Percentiles rank a stretch among this genome's conserved stretches.
These are phyloP conservation scores for Dexiosoma caninum DNA, from an alignment of 2,888 invertebrate species.

Conservation along the genomic window DNA sequence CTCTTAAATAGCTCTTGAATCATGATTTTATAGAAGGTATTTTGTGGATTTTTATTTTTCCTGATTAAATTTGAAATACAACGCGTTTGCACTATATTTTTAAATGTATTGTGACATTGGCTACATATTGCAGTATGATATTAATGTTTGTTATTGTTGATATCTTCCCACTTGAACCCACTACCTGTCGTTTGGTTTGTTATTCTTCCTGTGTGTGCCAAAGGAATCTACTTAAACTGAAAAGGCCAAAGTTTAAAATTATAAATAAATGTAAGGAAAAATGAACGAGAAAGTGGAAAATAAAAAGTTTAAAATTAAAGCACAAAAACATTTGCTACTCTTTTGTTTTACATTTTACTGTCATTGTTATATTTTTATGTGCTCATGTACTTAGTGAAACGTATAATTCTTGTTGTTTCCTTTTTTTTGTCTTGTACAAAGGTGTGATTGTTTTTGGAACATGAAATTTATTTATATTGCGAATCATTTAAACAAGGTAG, in stretches of 20 bases:
- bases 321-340: constrained; percentile 24
- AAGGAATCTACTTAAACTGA: constrained; percentile 11
- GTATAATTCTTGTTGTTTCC: background rate
- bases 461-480: background rate
- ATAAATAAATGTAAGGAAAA: background rate
- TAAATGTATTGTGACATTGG: too few species aligned
- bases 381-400: background rate
- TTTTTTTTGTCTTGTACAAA: constrained; percentile 19
- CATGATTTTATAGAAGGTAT: too few species aligned
- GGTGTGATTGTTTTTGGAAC: constrained; percentile 31
- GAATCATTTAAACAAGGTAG: background rate
- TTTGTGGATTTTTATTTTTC: too few species aligned
- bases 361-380: constrained; percentile 1
- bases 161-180: too few species aligned
- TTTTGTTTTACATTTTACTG: constrained; percentile 21
- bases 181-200: too few species aligned
- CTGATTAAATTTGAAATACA: too few species aligned
- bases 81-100: too few species aligned
- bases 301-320: constrained; percentile 51
- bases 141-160: too few species aligned
- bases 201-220: background rate
- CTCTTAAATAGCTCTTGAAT: too few species aligned
- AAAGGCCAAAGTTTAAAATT: constrained; percentile 45
- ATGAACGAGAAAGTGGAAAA: background rate
- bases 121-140: too few species aligned